Conservation (phyloP, 2,888 invertebrate species). For the Drosophila nr. fundita region DNA sequence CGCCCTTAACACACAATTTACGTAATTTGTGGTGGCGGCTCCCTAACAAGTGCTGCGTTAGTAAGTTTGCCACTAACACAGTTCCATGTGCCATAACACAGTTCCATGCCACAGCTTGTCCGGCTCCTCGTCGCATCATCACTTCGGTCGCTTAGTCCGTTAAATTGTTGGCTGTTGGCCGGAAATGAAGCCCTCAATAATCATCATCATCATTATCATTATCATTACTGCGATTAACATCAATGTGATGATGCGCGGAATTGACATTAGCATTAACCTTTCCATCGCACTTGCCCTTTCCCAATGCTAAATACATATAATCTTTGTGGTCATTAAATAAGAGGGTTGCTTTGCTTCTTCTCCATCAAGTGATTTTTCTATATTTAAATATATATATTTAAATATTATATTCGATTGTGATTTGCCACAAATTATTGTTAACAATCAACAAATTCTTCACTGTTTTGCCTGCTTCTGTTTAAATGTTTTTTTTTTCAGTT, state of each 20-base stretch:
- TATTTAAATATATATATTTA: too few relatives aligned
- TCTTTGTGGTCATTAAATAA: neutral
- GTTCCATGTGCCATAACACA: neutral
- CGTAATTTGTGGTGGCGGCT: constrained; percentile 54
- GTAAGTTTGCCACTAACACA: constrained; percentile 9
- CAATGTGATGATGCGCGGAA: constrained; percentile 22
- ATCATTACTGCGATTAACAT: constrained; percentile 20
- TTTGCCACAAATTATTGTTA: neutral
- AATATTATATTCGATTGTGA: too few relatives aligned
- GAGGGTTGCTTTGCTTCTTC: constrained; percentile 1
- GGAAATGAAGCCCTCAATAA: constrained; percentile 53
- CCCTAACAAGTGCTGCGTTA: constrained; percentile 39
- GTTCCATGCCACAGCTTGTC: constrained; percentile 1
- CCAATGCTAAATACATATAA: neutral
- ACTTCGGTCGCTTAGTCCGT: constrained; percentile 20
- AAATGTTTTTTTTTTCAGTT: neutral
- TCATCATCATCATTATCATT: constrained; percentile 31
- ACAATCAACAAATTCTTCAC: neutral
- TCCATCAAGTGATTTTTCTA: neutral
- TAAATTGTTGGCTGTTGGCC: constrained; percentile 50
- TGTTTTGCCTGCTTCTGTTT: too few relatives aligned
- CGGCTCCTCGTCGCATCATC: neutral
- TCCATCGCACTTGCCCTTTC: constrained; percentile 1
- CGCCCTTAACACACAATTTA: constrained; percentile 38
- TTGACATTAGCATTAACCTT: constrained; percentile 33